These are phyloP conservation scores for Pongo abelii DNA, from an alignment of 2,113 vertebrate species.

Conservation along the genomic window DNA sequence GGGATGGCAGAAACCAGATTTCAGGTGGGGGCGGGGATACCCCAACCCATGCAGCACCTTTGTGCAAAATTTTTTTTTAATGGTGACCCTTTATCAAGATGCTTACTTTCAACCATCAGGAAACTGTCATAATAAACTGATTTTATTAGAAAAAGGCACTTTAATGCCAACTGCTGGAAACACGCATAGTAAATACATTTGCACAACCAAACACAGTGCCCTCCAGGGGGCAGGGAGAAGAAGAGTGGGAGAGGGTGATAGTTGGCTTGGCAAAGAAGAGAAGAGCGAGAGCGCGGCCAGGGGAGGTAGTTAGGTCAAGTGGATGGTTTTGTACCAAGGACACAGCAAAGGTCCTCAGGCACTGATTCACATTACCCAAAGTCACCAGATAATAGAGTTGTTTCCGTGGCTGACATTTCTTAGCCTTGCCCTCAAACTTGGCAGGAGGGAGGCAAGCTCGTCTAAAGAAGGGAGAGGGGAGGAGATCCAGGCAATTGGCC, in stretches of 20 bases:
- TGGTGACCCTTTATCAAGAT: conserved; percentile 29
- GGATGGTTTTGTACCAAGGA: conserved; percentile 57
- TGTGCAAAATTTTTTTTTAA: not conserved
- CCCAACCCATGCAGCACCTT: not conserved
- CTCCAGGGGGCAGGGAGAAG: not conserved
- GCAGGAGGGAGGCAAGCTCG: not conserved
- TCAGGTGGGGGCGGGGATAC: not conserved
- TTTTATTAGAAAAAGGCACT: conserved; percentile 66
- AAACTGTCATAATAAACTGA: conserved; percentile 36
- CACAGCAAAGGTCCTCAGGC: conserved; percentile 44
- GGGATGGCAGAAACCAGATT: not conserved
- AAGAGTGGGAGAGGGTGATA: not conserved
- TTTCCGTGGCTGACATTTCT: not conserved
- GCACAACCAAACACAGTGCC: not conserved
- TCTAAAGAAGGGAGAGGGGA: not conserved
- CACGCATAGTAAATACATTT: conserved; percentile 16
- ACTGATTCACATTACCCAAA: conserved; percentile 70
- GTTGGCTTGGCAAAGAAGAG: not conserved
- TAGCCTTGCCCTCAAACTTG: conserved; percentile 7
- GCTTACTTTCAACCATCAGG: conserved; percentile 40
- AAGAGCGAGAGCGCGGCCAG: not conserved
- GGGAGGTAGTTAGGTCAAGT: conserved; percentile 68
- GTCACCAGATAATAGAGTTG: conserved; percentile 17
- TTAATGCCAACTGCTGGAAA: conserved; percentile 48
- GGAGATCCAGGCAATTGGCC: not conserved